A percentile compares a stretch with the other conserved stretches of the same genome.
Conservation (phyloP, 2,888 invertebrate genomes). For the Caenorhabditis virilis region DNA sequence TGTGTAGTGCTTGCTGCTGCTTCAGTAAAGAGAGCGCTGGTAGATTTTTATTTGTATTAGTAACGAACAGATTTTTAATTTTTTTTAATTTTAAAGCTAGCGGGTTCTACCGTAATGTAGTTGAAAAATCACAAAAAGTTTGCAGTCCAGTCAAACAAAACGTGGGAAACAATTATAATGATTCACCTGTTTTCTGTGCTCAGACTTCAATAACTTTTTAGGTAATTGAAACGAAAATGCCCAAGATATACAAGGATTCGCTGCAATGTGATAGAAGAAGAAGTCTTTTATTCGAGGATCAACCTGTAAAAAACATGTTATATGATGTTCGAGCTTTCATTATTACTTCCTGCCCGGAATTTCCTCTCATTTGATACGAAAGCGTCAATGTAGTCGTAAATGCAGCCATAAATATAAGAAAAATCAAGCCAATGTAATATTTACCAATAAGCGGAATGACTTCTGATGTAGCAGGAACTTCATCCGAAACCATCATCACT, state of each 20-base stretch:
- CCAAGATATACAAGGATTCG: constrained; percentile 55
- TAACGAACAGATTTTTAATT: no score
- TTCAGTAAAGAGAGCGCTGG: no score
- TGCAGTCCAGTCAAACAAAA: no score
- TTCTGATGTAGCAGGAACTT: constrained; percentile 65
- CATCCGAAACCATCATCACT: constrained; percentile 65
- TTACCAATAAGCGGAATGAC: constrained; percentile 65
- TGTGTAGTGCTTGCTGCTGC: no score
- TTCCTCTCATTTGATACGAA: constrained; percentile 63
- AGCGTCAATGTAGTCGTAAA: constrained; percentile 64
- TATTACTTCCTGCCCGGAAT: constrained; percentile 54
- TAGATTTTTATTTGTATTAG: no score
- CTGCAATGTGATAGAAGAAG: constrained; percentile 56
- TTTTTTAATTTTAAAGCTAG: no score
- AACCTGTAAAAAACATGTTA: no score
- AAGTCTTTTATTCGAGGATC: constrained; percentile 54
- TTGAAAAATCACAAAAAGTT: no score
- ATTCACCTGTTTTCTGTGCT: no score
- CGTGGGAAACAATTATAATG: no score
- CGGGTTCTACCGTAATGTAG: no score
- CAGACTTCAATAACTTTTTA: constrained; percentile 27
- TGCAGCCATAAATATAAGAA: constrained; percentile 63
- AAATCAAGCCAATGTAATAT: constrained; percentile 65
- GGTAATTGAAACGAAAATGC: constrained; percentile 60
- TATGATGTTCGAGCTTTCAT: no score